A percentile compares a stretch with the other conserved stretches of the same genome.
These are phyloP conservation scores for Pluvialis apricaria DNA, from an alignment of 2,113 vertebrate species.

Conservation along the genomic window DNA sequence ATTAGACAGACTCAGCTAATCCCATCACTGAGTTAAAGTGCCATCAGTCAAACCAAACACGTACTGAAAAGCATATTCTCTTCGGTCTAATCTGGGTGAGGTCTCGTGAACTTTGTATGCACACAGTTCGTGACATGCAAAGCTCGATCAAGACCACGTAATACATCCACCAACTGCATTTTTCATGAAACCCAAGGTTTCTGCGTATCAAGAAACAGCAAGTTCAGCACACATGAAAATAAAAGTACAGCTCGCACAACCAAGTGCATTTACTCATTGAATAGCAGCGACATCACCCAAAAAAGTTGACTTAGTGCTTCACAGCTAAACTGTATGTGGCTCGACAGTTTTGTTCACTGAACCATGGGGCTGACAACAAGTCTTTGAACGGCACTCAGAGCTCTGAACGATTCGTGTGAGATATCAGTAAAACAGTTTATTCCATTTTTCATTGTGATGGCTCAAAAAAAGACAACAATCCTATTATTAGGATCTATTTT, in stretches of 20 bases:
- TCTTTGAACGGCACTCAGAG: background rate
- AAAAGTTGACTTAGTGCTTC: conserved; percentile 15
- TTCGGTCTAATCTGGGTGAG: background rate
- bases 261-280: background rate
- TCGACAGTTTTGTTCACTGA: background rate
- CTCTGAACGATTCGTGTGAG: background rate
- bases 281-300: background rate
- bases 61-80: background rate
- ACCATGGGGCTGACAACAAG: background rate
- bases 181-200: background rate
- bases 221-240: background rate
- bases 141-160: background rate
- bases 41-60: conserved; percentile 5
- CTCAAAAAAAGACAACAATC: background rate
- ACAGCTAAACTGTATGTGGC: background rate
- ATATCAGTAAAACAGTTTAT: background rate
- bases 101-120: background rate
- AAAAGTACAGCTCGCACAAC: background rate
- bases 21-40: conserved; percentile 17
- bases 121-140: background rate
- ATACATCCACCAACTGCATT: background rate
- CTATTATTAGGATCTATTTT: background rate
- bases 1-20: background rate
- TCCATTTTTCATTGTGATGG: background rate
- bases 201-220: background rate